Base-by-base conservation (phyloP, 2,113 vertebrate genomes). In the Calonectris borealis region DNA sequence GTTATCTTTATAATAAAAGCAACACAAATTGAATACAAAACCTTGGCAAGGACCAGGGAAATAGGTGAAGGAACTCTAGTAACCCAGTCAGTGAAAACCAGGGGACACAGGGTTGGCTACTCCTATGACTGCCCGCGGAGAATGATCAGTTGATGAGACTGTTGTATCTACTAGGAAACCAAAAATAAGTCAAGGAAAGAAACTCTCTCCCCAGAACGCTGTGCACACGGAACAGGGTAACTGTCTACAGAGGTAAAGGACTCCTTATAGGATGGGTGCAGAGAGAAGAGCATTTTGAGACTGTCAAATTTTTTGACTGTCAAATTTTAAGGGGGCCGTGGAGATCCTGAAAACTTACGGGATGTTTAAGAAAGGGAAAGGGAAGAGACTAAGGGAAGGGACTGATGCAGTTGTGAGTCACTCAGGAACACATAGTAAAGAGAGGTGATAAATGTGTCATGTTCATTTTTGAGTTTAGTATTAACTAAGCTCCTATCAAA, bases 251-350 rank as follows among this genome's bases (percentile, higher is more conserved):
- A 68, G 9, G 26, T 48, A 25, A 32, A 88, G 13, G 24, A 57
- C 9, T 69, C 40, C 25, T 52, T 76, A 60, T 2, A 51, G 38
- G 9, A 54, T 34, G 25, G 14, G 13, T 49, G 44, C 66, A 80
- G 20, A 79, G 12, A 25, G 4, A 81, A 72, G 70, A 78, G 24
- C 11, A 52, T 77, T 93, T 70, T 80, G 20, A 79, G 54, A 65
- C 7, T 13, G 54, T 6, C 11, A 46, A 29, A 8, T 21, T 27
- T 54, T 70, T 10, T 75, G 20, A 71, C n/a, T n/a, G n/a, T n/a
- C n/a, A n/a, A n/a, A n/a, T n/a, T n/a, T n/a, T n/a, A 11, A 54
- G 11, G 1, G 2, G 10, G 5, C 19, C 55, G 44, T 4, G 7
- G 26, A 79, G 49, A 76, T 48, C 12, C 21, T 25, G 5, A 51